These are phyloP conservation scores for Ciconia stormi DNA, from an alignment of 2,113 vertebrate genomes.

Conservation along the genomic window DNA sequence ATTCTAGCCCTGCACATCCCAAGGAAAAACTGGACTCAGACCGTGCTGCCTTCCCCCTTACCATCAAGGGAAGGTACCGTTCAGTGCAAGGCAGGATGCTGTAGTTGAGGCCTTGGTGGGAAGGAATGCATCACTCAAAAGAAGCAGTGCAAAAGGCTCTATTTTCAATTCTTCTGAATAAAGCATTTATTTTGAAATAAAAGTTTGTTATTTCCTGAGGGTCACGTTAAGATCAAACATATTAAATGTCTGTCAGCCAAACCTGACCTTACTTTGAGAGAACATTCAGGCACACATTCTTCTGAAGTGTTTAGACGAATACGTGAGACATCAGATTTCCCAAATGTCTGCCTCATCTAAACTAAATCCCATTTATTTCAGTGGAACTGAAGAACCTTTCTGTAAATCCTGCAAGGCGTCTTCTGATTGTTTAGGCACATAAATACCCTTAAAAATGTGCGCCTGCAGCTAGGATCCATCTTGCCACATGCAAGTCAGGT, in stretches of 20 bases:
- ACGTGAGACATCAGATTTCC: background rate
- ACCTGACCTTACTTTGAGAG: background rate
- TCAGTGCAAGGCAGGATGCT: background rate
- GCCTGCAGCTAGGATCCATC: background rate
- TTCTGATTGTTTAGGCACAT: background rate
- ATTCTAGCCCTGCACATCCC: background rate
- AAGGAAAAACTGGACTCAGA: background rate
- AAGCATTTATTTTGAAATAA: background rate
- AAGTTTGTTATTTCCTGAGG: background rate
- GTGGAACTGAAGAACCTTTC: background rate
- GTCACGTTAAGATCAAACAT: background rate
- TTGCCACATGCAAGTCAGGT: background rate
- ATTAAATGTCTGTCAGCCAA: background rate
- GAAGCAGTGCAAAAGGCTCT: background rate
- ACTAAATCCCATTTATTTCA: background rate
- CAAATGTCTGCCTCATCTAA: background rate
- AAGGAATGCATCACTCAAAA: background rate
- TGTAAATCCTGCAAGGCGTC: background rate
- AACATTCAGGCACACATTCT: background rate
- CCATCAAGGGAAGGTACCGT: background rate
- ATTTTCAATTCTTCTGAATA: background rate
- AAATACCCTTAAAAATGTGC: background rate
- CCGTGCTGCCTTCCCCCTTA: background rate
- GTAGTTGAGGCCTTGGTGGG: background rate
- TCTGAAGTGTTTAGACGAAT: background rate